phyloP scores from a whole-genome alignment of 2,797 vertebrate genomes.

The Catharus ustulatus region DNA sequence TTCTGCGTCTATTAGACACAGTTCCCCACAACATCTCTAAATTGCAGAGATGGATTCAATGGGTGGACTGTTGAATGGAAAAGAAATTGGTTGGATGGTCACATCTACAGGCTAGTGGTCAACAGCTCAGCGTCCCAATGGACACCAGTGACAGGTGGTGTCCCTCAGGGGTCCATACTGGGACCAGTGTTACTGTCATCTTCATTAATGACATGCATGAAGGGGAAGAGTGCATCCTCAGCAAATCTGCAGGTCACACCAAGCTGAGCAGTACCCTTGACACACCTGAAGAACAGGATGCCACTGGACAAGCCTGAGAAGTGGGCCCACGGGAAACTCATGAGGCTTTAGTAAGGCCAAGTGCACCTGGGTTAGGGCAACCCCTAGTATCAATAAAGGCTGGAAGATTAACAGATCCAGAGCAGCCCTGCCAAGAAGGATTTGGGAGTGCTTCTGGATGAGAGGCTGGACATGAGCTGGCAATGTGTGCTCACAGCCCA shows the following conservation, averaged over 20 bases:
- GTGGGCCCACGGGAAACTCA: not conserved
- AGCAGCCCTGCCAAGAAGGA: not conserved
- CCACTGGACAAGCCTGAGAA: not conserved
- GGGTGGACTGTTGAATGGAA: not conserved
- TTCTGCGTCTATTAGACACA: not conserved
- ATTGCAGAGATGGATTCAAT: not conserved
- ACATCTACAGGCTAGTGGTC: not conserved
- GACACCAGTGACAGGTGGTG: not conserved
- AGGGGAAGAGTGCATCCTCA: not conserved
- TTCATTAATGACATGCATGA: not conserved
- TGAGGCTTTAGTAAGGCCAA: not conserved
- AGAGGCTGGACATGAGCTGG: not conserved
- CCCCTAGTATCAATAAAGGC: not conserved
- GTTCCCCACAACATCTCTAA: not conserved
- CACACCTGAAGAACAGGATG: not conserved
- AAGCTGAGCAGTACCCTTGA: not conserved
- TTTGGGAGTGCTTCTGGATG: not conserved
- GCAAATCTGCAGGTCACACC: not conserved
- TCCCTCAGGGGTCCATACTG: not conserved
- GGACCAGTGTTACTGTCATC: not conserved
- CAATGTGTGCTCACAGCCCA: not conserved
- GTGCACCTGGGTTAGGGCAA: not conserved
- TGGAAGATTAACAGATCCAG: not conserved
- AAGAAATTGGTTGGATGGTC: not conserved
- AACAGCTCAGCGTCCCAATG: accelerated